A percentile compares a stretch with the other conserved stretches of the same genome.
phyloP scores from a whole-genome alignment of 2,797 vertebrate species.

The Pelodytes ibericus region DNA sequence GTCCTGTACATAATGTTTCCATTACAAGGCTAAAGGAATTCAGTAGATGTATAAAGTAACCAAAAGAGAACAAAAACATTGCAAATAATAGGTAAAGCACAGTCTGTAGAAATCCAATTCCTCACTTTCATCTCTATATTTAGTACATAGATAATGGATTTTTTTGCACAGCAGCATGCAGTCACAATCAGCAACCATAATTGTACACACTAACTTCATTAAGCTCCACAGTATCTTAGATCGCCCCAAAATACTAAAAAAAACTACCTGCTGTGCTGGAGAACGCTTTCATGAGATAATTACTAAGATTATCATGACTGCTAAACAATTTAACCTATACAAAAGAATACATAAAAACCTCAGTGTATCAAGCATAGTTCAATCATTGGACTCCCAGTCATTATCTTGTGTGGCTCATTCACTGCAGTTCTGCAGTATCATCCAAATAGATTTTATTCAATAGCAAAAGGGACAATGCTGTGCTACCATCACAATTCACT shows the following conservation, averaged over 20 bases:
- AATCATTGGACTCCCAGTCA: not conserved
- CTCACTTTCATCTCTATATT: not conserved
- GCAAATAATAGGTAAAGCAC: no score
- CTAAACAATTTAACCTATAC: not conserved
- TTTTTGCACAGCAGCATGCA: not conserved
- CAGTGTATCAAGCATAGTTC: not conserved
- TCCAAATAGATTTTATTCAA: not conserved
- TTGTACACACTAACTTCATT: not conserved
- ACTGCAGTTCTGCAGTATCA: not conserved
- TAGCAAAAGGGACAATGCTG: not conserved
- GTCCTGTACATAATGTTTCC: no score
- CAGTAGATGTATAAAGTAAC: no score
- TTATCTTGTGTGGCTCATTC: not conserved
- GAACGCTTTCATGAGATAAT: slow-evolving; percentile 1
- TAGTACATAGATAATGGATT: not conserved
- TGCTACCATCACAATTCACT: not conserved
- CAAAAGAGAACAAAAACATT: no score
- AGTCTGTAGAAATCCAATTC: not conserved
- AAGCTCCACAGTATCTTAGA: not conserved
- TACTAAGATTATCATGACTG: not conserved
- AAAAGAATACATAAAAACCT: not conserved
- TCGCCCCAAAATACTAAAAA: not conserved
- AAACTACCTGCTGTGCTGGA: slow-evolving; percentile 10
- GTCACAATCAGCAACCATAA: not conserved
- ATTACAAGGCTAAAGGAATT: no score